A percentile compares a stretch with the other conserved stretches of the same genome.
phyloP scores from a whole-genome alignment of 2,113 vertebrate genomes.

The Silurus asotus region DNA sequence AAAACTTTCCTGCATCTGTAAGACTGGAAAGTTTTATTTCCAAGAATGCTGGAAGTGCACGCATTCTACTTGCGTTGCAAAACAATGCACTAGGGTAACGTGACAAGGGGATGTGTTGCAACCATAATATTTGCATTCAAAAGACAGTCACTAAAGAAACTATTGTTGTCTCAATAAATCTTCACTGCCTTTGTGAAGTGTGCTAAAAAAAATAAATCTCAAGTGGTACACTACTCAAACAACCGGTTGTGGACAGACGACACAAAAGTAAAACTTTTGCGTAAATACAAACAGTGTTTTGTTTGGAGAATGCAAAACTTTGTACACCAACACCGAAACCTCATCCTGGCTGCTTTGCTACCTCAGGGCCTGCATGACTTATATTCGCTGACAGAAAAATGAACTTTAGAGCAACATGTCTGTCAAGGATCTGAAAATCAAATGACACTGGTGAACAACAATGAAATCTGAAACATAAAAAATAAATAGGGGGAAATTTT shows the following conservation, averaged over 20 bases:
- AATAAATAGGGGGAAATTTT: not conserved
- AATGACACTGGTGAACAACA: not conserved
- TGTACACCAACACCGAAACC: slow-evolving; percentile 8
- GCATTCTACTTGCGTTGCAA: too few species aligned
- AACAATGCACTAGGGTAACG: not conserved
- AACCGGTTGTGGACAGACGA: not conserved
- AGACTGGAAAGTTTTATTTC: not conserved
- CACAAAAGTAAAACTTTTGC: slow-evolving; percentile 21
- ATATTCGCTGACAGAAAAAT: slow-evolving; percentile 22
- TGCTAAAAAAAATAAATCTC: not conserved
- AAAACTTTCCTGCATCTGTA: not conserved
- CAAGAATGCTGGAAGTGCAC: not conserved
- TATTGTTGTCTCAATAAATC: slow-evolving; percentile 3
- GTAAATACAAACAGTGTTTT: slow-evolving; percentile 24
- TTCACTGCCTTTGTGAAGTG: not conserved
- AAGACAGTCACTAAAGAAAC: not conserved
- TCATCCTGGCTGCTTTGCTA: slow-evolving; percentile 1
- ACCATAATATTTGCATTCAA: not conserved
- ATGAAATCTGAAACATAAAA: not conserved
- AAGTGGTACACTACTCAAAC: not conserved
- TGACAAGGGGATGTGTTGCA: not conserved
- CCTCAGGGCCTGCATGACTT: slow-evolving; percentile 2
- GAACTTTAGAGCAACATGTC: slow-evolving; percentile 1
- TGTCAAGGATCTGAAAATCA: not conserved
- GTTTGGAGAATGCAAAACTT: slow-evolving; percentile 34